Conservation (phyloP, 1,140 invertebrate species). For the Chrysoperla carnea region DNA sequence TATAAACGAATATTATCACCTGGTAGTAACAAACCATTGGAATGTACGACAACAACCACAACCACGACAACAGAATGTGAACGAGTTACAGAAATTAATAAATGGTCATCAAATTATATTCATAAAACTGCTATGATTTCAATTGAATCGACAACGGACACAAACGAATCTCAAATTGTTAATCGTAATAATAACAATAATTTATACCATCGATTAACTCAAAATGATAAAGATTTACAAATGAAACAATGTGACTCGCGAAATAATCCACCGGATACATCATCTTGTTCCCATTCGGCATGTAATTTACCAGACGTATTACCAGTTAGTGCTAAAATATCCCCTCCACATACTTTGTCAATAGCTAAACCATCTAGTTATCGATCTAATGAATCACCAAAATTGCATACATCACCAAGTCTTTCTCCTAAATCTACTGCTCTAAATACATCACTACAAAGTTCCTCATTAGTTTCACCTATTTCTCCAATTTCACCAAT, state of each 20-base stretch:
- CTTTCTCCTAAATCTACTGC: background rate
- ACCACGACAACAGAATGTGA: slow-evolving; percentile 10
- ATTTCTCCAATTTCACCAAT: slow-evolving; percentile 1
- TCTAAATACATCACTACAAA: slow-evolving; percentile 14
- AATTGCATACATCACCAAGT: slow-evolving; percentile 9
- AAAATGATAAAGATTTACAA: background rate
- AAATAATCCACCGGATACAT: slow-evolving; percentile 24
- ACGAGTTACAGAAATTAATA: slow-evolving; percentile 20
- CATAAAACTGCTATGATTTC: slow-evolving; percentile 12
- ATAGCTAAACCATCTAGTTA: slow-evolving; percentile 8
- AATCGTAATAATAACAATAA: slow-evolving; percentile 19
- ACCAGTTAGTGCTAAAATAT: slow-evolving; percentile 27
- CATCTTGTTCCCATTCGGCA: slow-evolving; percentile 14
- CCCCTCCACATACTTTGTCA: slow-evolving; percentile 14
- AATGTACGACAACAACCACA: slow-evolving; percentile 10
- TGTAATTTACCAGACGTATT: slow-evolving; percentile 26
- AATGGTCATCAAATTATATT: slow-evolving; percentile 14
- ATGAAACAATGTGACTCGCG: background rate
- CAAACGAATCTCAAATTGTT: slow-evolving; percentile 7
- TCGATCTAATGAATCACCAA: slow-evolving; percentile 4
- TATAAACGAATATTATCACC: slow-evolving; percentile 60
- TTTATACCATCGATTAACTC: slow-evolving; percentile 13
- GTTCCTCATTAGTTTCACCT: slow-evolving; percentile 12
- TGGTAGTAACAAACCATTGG: slow-evolving; percentile 26
- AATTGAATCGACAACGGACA: slow-evolving; percentile 9